phyloP scores from a whole-genome alignment of 2,888 invertebrate genomes.

The Elegia similella region DNA sequence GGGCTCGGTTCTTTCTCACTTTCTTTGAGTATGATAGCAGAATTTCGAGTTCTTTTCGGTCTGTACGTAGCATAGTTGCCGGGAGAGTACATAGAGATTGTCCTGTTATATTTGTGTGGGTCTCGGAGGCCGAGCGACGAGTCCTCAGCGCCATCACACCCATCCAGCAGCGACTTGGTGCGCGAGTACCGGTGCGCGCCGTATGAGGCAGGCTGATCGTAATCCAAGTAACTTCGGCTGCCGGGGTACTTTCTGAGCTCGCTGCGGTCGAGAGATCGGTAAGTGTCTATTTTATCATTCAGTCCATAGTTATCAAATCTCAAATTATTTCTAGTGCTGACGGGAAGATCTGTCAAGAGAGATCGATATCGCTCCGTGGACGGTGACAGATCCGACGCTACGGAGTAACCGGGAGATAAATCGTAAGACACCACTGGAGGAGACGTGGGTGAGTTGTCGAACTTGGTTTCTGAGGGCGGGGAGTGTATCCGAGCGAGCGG shows the following conservation, averaged over 20 bases:
- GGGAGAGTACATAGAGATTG: constrained; percentile 74
- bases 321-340: constrained; percentile 54
- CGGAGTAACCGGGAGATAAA: constrained; percentile 64
- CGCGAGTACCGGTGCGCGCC: constrained; percentile 65
- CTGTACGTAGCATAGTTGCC: constrained; percentile 77
- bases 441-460: constrained; percentile 65
- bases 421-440: constrained; percentile 55
- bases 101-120: constrained; percentile 68
- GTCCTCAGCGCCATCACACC: constrained; percentile 59
- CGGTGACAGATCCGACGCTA: constrained; percentile 65
- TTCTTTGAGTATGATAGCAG: constrained; percentile 75
- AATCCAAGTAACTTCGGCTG: constrained; percentile 64
- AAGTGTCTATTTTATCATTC: constrained; percentile 71
- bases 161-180: constrained; percentile 72
- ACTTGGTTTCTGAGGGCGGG: constrained; percentile 53
- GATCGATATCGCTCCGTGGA: constrained; percentile 71
- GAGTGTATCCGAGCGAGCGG: constrained; percentile 71
- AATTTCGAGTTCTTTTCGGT: constrained; percentile 72
- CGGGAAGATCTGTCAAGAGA: constrained; percentile 59
- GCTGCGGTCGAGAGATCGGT: constrained; percentile 73
- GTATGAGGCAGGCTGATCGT: constrained; percentile 65
- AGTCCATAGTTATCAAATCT: constrained; percentile 64
- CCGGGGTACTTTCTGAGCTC: constrained; percentile 71
- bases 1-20: constrained; percentile 76
- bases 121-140: constrained; percentile 55